Evolutionary conservation across 2,797 vertebrate species (phyloP).

Genomic region (Phalloptychus januarius): DNA sequence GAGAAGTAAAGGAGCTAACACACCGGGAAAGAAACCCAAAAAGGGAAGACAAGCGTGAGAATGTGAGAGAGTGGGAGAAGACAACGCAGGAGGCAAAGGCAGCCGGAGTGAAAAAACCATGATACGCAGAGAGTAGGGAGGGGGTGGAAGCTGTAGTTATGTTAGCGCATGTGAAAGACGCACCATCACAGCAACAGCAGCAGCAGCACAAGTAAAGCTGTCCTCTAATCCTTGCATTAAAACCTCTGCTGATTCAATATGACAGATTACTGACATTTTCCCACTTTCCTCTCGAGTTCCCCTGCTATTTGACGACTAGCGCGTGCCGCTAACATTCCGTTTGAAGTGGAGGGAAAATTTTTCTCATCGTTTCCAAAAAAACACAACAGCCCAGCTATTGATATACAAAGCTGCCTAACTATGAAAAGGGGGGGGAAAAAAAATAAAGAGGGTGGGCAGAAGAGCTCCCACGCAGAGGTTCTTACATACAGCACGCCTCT

Average conservation of each 20-base stretch:
- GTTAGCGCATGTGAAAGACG: conserved; percentile 47
- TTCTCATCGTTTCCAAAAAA: conserved; percentile 2
- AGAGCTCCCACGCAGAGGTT: conserved; percentile 52
- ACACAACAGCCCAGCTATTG: conserved; percentile 37
- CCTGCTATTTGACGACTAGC: conserved; percentile 27
- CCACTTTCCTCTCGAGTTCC: conserved; percentile 50
- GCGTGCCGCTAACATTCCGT: conserved; percentile 30
- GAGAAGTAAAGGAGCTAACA: conserved; percentile 28
- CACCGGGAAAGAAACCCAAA: conserved; percentile 29
- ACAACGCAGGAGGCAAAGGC: conserved; percentile 39
- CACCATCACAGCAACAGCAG: conserved; percentile 57
- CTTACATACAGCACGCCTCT: conserved; percentile 64
- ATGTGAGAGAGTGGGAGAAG: conserved; percentile 61
- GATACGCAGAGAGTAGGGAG: conserved; percentile 52
- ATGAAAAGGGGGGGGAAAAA: conserved; percentile 20
- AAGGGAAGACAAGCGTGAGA: conserved; percentile 45
- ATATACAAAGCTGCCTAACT: conserved; percentile 42
- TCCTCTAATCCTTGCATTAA: conserved; percentile 74
- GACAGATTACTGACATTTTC: conserved; percentile 75
- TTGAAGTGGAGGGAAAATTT: conserved; percentile 23
- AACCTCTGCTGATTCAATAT: conserved; percentile 74
- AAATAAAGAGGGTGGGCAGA: conserved; percentile 45
- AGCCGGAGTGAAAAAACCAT: conserved; percentile 48
- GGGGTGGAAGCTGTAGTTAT: conserved; percentile 55
- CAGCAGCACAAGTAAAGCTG: conserved; percentile 62